A percentile compares a stretch with the other conserved stretches of the same genome.
phyloP scores from a whole-genome alignment of 2,113 vertebrate genomes.

The Grus americana region DNA sequence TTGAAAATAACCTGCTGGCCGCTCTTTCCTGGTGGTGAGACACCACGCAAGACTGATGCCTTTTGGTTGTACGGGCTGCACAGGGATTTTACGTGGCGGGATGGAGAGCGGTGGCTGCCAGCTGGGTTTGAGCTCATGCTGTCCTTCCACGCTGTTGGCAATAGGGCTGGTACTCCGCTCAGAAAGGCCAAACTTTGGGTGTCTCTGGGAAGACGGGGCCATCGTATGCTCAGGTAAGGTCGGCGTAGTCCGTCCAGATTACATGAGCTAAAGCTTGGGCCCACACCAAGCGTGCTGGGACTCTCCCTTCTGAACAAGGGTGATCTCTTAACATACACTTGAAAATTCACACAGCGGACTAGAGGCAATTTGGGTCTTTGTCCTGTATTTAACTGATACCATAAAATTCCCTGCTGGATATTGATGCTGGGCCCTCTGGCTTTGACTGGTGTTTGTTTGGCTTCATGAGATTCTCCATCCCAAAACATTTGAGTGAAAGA shows the following conservation, averaged over 20 bases:
- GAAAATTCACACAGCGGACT: not conserved
- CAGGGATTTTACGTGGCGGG: accelerated
- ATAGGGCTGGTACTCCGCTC: not conserved
- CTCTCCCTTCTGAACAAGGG: not conserved
- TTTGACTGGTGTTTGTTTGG: not conserved
- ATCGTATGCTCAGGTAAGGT: not conserved
- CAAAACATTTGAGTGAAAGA: not conserved
- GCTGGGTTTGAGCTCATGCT: not conserved
- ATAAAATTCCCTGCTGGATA: not conserved
- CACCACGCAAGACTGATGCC: not conserved
- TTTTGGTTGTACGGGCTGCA: not conserved
- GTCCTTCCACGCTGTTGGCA: accelerated
- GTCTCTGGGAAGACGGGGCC: not conserved
- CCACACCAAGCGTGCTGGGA: accelerated
- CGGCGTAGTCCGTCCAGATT: accelerated
- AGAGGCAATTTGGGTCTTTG: not conserved
- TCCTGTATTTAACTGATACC: not conserved
- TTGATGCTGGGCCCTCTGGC: not conserved
- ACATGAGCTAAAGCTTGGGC: not conserved
- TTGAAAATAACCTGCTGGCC: not conserved
- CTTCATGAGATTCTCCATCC: not conserved
- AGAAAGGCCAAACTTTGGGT: not conserved
- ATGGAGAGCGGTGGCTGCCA: not conserved
- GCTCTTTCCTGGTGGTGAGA: not conserved
- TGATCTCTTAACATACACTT: accelerated